Evolutionary conservation across 2,797 vertebrate species (phyloP).

Genomic region (Myotis daubentonii): DNA sequence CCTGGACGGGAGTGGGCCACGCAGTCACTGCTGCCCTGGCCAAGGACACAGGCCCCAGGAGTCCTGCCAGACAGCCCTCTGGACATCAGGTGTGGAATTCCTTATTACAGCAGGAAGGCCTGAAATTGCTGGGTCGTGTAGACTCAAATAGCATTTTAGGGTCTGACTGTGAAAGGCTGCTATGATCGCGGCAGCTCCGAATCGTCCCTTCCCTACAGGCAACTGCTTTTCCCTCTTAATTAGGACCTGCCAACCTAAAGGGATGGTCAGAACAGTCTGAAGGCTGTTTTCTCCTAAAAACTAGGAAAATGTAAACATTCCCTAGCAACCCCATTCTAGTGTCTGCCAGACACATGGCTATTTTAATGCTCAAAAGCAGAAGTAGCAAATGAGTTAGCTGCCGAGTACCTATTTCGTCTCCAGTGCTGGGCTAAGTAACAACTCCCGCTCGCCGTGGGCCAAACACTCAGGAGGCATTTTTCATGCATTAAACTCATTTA

Average conservation of each 20-base stretch:
- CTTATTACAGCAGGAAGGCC: conserved; percentile 51
- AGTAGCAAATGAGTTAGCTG: too few relatives aligned
- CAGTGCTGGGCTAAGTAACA: neutral
- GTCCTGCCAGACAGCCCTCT: neutral
- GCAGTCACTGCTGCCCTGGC: neutral
- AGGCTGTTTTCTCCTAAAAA: neutral
- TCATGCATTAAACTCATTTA: neutral
- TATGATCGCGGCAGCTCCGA: neutral
- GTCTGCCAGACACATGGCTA: neutral
- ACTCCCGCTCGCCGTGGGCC: neutral
- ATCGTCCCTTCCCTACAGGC: neutral
- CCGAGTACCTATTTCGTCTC: fast-evolving
- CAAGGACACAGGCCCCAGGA: neutral
- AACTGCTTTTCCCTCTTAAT: neutral
- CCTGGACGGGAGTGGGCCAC: neutral
- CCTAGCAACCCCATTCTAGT: neutral
- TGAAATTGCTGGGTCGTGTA: neutral
- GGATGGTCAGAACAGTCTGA: neutral
- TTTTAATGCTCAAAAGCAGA: neutral
- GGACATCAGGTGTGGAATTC: conserved; percentile 30
- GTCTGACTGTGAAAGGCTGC: neutral
- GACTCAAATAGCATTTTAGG: conserved; percentile 31
- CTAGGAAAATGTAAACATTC: neutral
- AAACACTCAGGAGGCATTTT: neutral
- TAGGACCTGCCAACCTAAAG: neutral